Conservation (phyloP, 2,888 invertebrate species). For the Agrilus mali region DNA sequence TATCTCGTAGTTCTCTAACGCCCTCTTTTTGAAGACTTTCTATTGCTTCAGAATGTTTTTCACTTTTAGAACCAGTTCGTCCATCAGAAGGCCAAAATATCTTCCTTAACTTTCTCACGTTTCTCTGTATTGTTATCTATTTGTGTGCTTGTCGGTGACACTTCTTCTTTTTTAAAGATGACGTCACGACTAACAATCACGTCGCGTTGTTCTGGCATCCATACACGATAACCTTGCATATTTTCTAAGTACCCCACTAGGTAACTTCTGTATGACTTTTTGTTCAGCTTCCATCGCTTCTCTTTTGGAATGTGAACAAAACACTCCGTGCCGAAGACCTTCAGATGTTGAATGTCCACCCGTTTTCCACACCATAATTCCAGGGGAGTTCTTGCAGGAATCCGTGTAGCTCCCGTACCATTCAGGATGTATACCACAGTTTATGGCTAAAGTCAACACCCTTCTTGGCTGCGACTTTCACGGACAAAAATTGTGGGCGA, state of each 20-base stretch:
- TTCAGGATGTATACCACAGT: too few species aligned
- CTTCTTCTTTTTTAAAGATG: slow-evolving; percentile 8
- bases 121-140: too few species aligned
- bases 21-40: too few species aligned
- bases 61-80: too few species aligned
- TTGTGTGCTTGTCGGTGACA: too few species aligned
- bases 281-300: slow-evolving; percentile 11
- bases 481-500: not conserved
- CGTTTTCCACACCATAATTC: slow-evolving; percentile 12
- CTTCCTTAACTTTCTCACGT: too few species aligned
- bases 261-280: slow-evolving; percentile 10
- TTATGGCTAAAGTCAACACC: not conserved
- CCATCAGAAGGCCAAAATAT: too few species aligned
- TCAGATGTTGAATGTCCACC: too few species aligned
- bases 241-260: slow-evolving; percentile 13
- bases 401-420: slow-evolving; percentile 9
- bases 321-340: too few species aligned
- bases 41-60: too few species aligned
- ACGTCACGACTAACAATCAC: slow-evolving; percentile 12
- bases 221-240: slow-evolving; percentile 12
- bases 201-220: slow-evolving; percentile 10
- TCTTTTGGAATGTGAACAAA: slow-evolving; percentile 14
- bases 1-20: too few species aligned
- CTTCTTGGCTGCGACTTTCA: not conserved
- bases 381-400: slow-evolving; percentile 8